Evolutionary conservation across 2,888 invertebrate species (phyloP), one percentile per base, ranked within the genome.

Genomic region (Platypus cylindrus): DNA sequence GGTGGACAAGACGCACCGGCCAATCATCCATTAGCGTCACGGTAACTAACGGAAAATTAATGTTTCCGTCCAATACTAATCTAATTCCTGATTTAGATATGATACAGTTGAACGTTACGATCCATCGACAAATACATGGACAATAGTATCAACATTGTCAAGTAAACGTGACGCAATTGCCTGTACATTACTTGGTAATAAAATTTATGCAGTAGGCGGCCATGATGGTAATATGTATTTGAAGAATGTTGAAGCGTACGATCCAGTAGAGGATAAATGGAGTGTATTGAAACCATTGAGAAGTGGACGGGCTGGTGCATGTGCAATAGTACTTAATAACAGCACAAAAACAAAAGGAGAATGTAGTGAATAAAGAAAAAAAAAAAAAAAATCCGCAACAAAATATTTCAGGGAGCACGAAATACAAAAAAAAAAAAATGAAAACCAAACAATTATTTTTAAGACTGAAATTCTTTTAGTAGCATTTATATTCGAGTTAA

Each of bases 1-100:
- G 93, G 94, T 17, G 93, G 94, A 0, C 89, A 93, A 62, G 93
- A 93, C 61, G 86, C 90, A 7, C 90, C 93, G 0, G 84, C 86
- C 15, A 84, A 81, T 51, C 83, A 83, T 63, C 83, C 83, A 1
- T 73, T 77, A 36, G 83, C 87, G 3, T 75, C 75, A 36, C 71
- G 89, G 37, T 41, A 22, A 35, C 29, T n/a, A 14, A n/a, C n/a
- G n/a, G n/a, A n/a, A n/a, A n/a, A n/a, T n/a, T n/a, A n/a, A 8
- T 20, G 8, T 20, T 8, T 7, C 22, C 7, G 7, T 8, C 8
- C 8, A 20, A 20, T 20, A 8, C 22, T 20, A 20, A 8, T 20
- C 7, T 20, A n/a, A n/a, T n/a, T n/a, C n/a, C n/a, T n/a, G n/a
- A n/a, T n/a, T n/a, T 22, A 44, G 49, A 50, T 83, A 89, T 46